These are phyloP conservation scores for Zaprionus bogoriensis DNA, from an alignment of 2,888 invertebrate genomes.

Conservation along the genomic window DNA sequence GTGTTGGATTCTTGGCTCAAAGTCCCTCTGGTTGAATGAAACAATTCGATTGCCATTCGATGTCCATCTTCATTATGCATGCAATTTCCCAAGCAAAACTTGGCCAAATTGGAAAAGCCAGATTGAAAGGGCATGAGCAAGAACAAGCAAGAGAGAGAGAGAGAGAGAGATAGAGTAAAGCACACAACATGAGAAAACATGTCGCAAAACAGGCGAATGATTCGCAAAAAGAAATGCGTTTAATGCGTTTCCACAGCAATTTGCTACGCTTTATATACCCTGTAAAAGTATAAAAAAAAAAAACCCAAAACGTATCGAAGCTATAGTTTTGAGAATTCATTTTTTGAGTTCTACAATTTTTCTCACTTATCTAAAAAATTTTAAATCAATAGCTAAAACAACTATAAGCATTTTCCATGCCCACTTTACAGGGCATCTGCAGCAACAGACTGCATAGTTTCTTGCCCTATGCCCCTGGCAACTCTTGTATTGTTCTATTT, in stretches of 20 bases:
- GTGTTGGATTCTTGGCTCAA: slow-evolving; percentile 32
- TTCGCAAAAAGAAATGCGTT: slow-evolving; percentile 51
- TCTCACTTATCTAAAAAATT: too few relatives aligned
- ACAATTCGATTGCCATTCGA: slow-evolving; percentile 62
- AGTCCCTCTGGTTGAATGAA: slow-evolving; percentile 34
- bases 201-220: slow-evolving; percentile 49
- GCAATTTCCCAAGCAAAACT: slow-evolving; percentile 51
- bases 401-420: too few relatives aligned
- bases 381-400: too few relatives aligned
- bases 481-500: slow-evolving; percentile 7
- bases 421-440: slow-evolving; percentile 8
- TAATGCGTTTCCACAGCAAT: slow-evolving; percentile 24
- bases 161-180: neutral
- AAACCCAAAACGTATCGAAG: too few relatives aligned
- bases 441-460: neutral
- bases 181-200: too few relatives aligned
- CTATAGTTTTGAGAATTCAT: too few relatives aligned
- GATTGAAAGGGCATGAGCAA: slow-evolving; percentile 15
- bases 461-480: neutral
- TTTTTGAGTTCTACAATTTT: too few relatives aligned
- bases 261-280: neutral
- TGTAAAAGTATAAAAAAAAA: neutral
- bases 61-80: slow-evolving; percentile 66
- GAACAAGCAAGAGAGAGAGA: slow-evolving; percentile 15
- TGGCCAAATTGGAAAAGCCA: slow-evolving; percentile 53